Base-by-base conservation (phyloP, 1,140 invertebrate genomes). In the Popillia japonica region DNA sequence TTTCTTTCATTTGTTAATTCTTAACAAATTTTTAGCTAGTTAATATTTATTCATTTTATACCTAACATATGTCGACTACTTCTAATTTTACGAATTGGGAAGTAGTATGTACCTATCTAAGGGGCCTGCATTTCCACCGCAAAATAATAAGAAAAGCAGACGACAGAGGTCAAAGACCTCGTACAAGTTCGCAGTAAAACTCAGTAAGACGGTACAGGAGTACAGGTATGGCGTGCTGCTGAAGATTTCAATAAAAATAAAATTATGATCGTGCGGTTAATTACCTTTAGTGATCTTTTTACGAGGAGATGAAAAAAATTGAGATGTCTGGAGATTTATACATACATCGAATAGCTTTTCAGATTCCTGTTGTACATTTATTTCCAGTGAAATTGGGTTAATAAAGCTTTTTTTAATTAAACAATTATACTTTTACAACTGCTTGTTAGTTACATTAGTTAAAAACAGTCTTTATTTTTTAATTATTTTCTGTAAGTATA, bases 111-210 rank as follows among this genome's bases (percentile, higher is more conserved):
- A n/a, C n/a, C n/a, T n/a, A n/a, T n/a, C n/a, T 17, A 14, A 48
- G 27, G 27, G 61, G 1, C 27, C 27, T 14, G 61, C 20, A 23
- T 22, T 20, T 68, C 8, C 61, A 68, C 27, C 61, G 61, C 22
- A 14, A 68, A 68, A 55, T n/a, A 68, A 68, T 17, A 68, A 68
- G 61, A 68, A 68, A 68, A 68, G 61, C 61, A 68, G 61, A 68
- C 61, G 61, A 68, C 61, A 68, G 61, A 10, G 61, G 61, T 68
- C 61, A 68, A 68, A 68, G 61, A 68, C 61, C 61, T 34, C 20
- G 9, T 68, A 68, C 61, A 68, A 68, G 61, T 27, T 20, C 61
- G 61, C 61, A 68, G 61, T 68, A 68, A 68, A 68, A 23, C 61
- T 68, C 48, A 27, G 2, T 34, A 34, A 34, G 27, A 34, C 27